Evolutionary conservation across 2,113 vertebrate genomes (phyloP), one percentile per base, ranked within the genome.

Genomic region (Lagopus leucura): DNA sequence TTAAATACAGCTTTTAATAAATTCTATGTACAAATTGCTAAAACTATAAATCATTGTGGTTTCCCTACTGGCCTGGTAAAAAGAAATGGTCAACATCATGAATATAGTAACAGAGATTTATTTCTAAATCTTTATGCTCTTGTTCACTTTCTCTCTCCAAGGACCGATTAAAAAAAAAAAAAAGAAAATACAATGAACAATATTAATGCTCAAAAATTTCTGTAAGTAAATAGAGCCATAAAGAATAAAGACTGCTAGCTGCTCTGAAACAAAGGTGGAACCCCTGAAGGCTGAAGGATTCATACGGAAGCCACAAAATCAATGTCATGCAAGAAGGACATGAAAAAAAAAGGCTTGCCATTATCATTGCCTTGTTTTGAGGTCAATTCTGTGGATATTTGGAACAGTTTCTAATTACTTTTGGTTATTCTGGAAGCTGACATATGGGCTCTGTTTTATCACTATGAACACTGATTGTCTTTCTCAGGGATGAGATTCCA

Each of bases 1-100:
- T 96, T 93, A 92, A 86, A 88, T 73, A 58, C 27, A 64, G 50
- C 32, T 90, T 95, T 96, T 79, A 95, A 87, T 84, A 92, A 92
- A 86, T 76, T 18, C 8, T 58, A 13, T 50, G 74, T 88, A 60
- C 47, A 88, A 90, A 82, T 47, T 15, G 2, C 19, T 93, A 92
- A 70, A 95, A 78, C 17, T 5, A 1, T 80, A 93, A 94, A 16
- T 64, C 52, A 34, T 64, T 82, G 11, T 79, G 25, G 48, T 91
- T 69, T 92, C 55, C 86, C 76, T 66, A 69, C 8, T 52, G n/a
- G 10, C 64, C 64, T 81, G 50, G 22, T 88, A 86, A 89, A 93
- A 86, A 86, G 8, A 78, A 57, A 74, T 50, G 15, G 67, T 61
- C 61, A 92, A 52, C 30, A 40, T 58, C n/a, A 64, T 80, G 30